These are phyloP conservation scores for Dasysyrphus albostriatus DNA, from an alignment of 2,888 invertebrate species.

Conservation along the genomic window DNA sequence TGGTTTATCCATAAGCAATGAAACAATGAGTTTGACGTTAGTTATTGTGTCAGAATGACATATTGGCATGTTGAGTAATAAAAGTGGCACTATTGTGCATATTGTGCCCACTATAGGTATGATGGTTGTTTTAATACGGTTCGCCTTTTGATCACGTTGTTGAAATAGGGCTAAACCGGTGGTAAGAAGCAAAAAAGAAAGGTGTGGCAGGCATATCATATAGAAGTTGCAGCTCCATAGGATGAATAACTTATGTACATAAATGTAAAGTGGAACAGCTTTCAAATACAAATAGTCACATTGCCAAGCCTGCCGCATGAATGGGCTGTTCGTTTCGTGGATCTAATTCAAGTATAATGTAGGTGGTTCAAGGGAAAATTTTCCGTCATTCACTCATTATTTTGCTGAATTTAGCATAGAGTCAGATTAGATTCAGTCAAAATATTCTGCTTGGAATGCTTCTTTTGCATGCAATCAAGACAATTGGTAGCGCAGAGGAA, in stretches of 20 bases:
- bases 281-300: slow-evolving; percentile 50
- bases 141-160: slow-evolving; percentile 38
- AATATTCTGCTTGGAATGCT: slow-evolving; percentile 38
- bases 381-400: slow-evolving; percentile 46
- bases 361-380: slow-evolving; percentile 56
- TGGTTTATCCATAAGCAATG: slow-evolving; percentile 51
- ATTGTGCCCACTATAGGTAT: slow-evolving; percentile 36
- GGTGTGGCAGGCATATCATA: slow-evolving; percentile 59
- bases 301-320: slow-evolving; percentile 31
- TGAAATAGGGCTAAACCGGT: slow-evolving; percentile 42
- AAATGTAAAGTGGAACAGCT: slow-evolving; percentile 49
- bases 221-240: background rate
- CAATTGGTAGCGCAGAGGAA: slow-evolving; percentile 13
- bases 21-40: slow-evolving; percentile 69
- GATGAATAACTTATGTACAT: background rate
- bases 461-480: slow-evolving; percentile 18
- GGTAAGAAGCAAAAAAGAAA: slow-evolving; percentile 53
- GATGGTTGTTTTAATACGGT: slow-evolving; percentile 29
- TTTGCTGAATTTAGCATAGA: slow-evolving; percentile 40
- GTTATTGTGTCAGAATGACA: slow-evolving; percentile 65
- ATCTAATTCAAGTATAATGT: slow-evolving; percentile 39
- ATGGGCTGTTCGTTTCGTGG: slow-evolving; percentile 22
- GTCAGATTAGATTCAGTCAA: slow-evolving; percentile 16
- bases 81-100: slow-evolving; percentile 38
- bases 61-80: slow-evolving; percentile 62